Base-by-base conservation (phyloP, 1,140 invertebrate species). In the Tribolium castaneum region DNA sequence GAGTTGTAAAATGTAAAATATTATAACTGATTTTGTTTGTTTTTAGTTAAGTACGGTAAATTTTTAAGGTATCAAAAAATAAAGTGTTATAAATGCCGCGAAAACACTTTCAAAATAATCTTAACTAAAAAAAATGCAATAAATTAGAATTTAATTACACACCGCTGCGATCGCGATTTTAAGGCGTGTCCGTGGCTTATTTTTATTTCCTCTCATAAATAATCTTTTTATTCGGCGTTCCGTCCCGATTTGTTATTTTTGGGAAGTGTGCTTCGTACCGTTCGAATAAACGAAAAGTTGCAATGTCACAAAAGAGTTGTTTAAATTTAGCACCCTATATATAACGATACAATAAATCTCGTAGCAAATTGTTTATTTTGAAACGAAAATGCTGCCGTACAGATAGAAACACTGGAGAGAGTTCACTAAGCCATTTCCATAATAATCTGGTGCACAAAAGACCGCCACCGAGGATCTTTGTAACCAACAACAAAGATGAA, bases 351-450 rank as follows among this genome's bases (percentile, higher is more conserved):
- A 52, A 14, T 19, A 52, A 52, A 52, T 52, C 51, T 16, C 12
- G 2, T 52, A n/a, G 39, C 51, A 52, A 52, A 52, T 19, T 19
- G 51, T 52, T 52, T 52, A 52, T 52, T 52, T 52, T 52, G 13
- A 52, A 52, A 16, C 51, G 12, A 52, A 52, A 52, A 52, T 19
- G 39, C 39, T 45, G 39, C 6, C 7, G 51, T 19, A 52, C 16
- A 52, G 13, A 52, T 52, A 52, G 12, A 59, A 25, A n/a, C 54
- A 25, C 16, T 59, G 22, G 14, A 25, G 54, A 59, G 54, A 59
- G 54, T 59, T 59, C 54, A 59, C 54, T 59, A 59, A 59, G 54
- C 54, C 54, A 59, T 59, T 59, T 59, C 54, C 54, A 59, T 59
- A 59, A 59, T 59, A 59, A 59, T 59, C 54, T 59, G 10, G 54